Evolutionary conservation across 1,140 invertebrate species (phyloP).

Genomic region (Sitophilus oryzae): DNA sequence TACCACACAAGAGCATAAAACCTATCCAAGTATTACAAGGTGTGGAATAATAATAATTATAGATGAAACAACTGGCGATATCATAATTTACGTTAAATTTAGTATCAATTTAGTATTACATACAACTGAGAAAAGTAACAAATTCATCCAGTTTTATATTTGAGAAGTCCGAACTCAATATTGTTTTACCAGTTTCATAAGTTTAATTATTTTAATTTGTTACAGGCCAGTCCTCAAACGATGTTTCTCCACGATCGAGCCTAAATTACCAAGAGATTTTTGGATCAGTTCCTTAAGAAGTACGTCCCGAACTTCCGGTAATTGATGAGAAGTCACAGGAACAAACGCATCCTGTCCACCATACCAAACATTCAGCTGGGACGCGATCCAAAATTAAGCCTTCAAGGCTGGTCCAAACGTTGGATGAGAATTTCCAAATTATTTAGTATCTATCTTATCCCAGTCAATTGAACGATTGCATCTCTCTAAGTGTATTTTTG

Average conservation of each 20-base stretch:
- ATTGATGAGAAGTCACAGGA: conserved; percentile 34
- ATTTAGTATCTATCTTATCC: conserved; percentile 18
- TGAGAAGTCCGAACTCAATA: no score
- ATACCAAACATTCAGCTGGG: conserved; percentile 28
- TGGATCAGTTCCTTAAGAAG: conserved; percentile 6
- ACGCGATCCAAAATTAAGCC: conserved; percentile 33
- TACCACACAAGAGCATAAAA: no score
- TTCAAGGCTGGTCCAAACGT: conserved; percentile 35
- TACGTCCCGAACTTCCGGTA: conserved; percentile 21
- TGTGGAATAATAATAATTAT: no score
- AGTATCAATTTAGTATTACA: no score
- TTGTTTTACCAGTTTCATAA: no score
- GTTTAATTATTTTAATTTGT: not conserved
- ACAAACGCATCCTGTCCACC: conserved; percentile 17
- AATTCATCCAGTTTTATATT: no score
- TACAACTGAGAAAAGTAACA: no score
- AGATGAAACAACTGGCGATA: no score
- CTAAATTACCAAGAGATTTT: not conserved
- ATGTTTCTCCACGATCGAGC: not conserved
- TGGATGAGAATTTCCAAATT: conserved; percentile 28
- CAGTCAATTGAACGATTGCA: conserved; percentile 23
- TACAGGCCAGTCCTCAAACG: not conserved
- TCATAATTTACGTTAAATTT: no score
- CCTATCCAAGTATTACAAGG: no score
- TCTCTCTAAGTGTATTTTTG: not conserved